Base-by-base conservation (phyloP, 2,888 invertebrate species). In the Caenorhabditis sp. region DNA sequence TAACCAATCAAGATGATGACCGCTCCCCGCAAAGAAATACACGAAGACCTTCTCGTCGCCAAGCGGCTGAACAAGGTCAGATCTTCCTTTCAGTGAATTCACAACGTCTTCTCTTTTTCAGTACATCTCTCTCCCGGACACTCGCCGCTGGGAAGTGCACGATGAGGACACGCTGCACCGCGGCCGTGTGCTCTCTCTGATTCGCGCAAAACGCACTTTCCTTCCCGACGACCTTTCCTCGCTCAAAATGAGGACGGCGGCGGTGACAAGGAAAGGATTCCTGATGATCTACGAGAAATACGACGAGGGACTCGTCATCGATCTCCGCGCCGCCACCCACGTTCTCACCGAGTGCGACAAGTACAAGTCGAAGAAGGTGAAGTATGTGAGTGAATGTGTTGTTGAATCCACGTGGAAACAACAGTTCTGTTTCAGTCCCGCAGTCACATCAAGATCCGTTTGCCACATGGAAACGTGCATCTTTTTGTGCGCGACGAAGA, bases 391-490 rank as follows among this genome's bases (percentile, higher is more conserved):
- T 30, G 6, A 4, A 26, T 17, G 2, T 6, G 15, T 15, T 8
- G 24, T 15, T 0, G 17, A 39, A 27, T 2, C 24, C 7, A 2
- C 11, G 5, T 32, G n/a, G 0, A 27, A 32, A 15, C 17, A 9
- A 8, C 1, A 7, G 1, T 11, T 24, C 27, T 1, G 3, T 11
- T 27, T 46, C 48, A 71, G 62, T 53, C 45, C 2, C 45, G 76
- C 9, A 63, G 76, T 27, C 76, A 76, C 50, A 48, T 76, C 24
- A 76, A 76, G 32, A 56, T 76, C 32, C 58, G 63, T 9, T 20
- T 65, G 46, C 50, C 50, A 46, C 48, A 39, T 35, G 76, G 76
- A 45, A 76, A 70, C 32, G 50, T 65, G n/a, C 76, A 76, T 8
- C 6, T 76, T 24, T 76, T 46, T 20, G 39, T 76, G 2, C 62